These are phyloP conservation scores for Cygnus buccinator DNA, from an alignment of 2,113 vertebrate species.

Conservation along the genomic window DNA sequence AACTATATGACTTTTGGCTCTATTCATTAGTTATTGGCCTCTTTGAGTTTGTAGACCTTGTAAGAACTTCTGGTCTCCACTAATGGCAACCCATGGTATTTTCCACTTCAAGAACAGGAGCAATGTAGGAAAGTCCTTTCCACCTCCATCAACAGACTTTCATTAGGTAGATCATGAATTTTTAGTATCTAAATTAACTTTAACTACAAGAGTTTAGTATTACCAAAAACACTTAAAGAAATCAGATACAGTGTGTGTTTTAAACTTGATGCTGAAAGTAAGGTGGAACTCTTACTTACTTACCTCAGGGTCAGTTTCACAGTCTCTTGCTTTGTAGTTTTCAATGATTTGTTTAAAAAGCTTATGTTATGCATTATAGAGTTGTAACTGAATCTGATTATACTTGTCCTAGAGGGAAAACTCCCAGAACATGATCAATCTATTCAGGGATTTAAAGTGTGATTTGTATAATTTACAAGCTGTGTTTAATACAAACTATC, in stretches of 20 bases:
- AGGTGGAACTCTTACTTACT: background rate
- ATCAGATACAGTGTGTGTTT: background rate
- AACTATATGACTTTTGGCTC: background rate
- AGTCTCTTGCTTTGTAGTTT: background rate
- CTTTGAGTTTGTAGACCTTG: background rate
- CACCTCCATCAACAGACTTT: background rate
- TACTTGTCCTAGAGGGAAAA: background rate
- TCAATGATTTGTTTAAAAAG: background rate
- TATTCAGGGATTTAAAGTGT: constrained; percentile 26
- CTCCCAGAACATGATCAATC: background rate
- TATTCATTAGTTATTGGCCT: background rate
- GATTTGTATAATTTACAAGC: constrained; percentile 34
- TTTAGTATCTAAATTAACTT: background rate
- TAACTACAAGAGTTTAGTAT: background rate
- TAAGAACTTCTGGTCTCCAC: background rate
- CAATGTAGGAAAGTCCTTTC: background rate
- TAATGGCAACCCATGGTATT: background rate
- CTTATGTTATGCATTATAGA: background rate
- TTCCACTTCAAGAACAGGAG: background rate
- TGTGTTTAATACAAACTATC: constrained; percentile 18
- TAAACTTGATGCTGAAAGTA: background rate
- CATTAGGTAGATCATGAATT: background rate
- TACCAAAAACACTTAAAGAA: background rate
- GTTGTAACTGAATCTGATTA: constrained; percentile 6
- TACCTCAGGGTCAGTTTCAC: background rate